Evolutionary conservation across 2,797 vertebrate species (phyloP).

Genomic region (Muscicapa striata): DNA sequence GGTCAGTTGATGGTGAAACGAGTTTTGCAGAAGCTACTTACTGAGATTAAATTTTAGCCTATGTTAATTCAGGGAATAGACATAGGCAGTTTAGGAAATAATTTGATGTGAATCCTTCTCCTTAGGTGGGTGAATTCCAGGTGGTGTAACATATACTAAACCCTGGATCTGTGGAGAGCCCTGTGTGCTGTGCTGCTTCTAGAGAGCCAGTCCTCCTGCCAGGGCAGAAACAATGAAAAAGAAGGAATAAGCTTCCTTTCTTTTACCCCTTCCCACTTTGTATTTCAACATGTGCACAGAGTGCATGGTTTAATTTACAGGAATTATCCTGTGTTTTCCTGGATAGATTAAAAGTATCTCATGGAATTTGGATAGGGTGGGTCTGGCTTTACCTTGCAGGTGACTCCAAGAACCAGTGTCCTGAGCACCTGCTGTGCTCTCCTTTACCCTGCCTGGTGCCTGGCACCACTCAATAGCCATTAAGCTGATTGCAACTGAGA

Average conservation of each 20-base stretch:
- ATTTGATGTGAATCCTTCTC: neutral
- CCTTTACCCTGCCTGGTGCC: neutral
- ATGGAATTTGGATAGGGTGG: neutral
- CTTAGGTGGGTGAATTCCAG: neutral
- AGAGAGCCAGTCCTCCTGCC: neutral
- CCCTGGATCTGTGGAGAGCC: neutral
- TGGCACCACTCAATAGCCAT: neutral
- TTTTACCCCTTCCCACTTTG: neutral
- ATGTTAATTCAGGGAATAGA: neutral
- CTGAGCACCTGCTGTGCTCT: neutral
- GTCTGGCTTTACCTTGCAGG: neutral
- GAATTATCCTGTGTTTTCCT: neutral
- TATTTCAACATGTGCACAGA: rapidly evolving
- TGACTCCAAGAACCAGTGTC: neutral
- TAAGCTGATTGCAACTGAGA: neutral
- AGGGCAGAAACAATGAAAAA: neutral
- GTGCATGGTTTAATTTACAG: neutral
- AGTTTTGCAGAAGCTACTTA: neutral
- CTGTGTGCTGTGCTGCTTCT: neutral
- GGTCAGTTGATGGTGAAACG: rapidly evolving
- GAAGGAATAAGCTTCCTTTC: neutral
- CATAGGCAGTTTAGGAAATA: neutral
- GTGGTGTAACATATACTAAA: rapidly evolving
- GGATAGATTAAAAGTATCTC: neutral
- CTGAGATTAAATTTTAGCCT: neutral